These are phyloP conservation scores for Mirza zaza DNA, from an alignment of 2,113 vertebrate genomes.

Conservation along the genomic window DNA sequence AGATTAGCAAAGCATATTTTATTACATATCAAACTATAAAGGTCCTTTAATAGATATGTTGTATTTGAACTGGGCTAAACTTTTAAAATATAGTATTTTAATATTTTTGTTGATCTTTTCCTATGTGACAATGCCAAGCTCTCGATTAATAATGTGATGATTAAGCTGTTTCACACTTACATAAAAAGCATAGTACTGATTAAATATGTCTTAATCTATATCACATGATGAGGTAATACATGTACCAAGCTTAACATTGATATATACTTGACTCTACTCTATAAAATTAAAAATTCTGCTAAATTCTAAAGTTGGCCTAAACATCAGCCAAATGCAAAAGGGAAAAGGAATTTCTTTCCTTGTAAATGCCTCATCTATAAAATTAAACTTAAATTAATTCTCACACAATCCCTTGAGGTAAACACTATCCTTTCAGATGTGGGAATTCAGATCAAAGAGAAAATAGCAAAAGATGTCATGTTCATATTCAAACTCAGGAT, in stretches of 20 bases:
- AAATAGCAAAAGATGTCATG: background rate
- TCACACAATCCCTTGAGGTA: conserved; percentile 3
- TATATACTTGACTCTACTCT: background rate
- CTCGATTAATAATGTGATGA: background rate
- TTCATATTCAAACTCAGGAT: background rate
- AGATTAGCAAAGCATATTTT: conserved; percentile 6
- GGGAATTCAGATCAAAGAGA: conserved; percentile 8
- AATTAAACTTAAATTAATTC: conserved; percentile 44
- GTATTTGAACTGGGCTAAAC: background rate
- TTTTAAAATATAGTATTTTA: conserved; percentile 42
- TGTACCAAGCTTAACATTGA: background rate
- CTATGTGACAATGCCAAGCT: background rate
- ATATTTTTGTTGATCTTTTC: background rate
- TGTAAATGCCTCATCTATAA: background rate
- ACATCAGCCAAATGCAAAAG: background rate
- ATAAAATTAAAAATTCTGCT: conserved; percentile 13
- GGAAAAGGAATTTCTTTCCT: background rate
- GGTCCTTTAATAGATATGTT: background rate
- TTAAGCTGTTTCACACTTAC: background rate
- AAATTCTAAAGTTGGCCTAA: conserved; percentile 19
- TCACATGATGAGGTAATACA: background rate
- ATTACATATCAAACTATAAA: conserved; percentile 17
- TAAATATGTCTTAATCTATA: background rate
- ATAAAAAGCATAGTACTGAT: background rate
- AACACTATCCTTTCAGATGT: background rate